Evolutionary conservation across 2,797 vertebrate species (phyloP), one percentile per base, ranked within the genome.

Genomic region (Chrysolophus pictus): DNA sequence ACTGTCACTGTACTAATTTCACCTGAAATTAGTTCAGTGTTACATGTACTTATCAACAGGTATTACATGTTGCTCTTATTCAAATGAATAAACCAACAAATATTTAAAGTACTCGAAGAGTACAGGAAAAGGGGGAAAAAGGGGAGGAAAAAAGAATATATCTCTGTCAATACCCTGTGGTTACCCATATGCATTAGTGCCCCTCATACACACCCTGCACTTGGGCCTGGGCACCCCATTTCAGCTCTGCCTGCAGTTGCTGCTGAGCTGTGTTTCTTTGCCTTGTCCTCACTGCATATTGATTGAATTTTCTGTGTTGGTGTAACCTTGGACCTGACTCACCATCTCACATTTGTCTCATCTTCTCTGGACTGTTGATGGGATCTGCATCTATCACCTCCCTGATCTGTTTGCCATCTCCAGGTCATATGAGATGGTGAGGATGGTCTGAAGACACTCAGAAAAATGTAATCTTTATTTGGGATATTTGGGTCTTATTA

Each of bases 1-100:
- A 51, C 84, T 51, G 15, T 49, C 47, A 28, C 33, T 87, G 80
- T 94, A 84, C 67, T 76, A 70, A 75, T 88, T 53, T 75, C 51
- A 87, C 76, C 70, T n/a, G n/a, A n/a, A n/a, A n/a, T n/a, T n/a
- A n/a, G n/a, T n/a, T n/a, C 33, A 75, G 49, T 84, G 93, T 81
- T 60, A 37, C 84, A 93, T 94, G 92, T 94, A 85, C 84, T 87
- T 95, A 87, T 92, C 68, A 94, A 84, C 39, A 76, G 42, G 13
- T 67, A 75, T 80, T 88, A 16, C 47, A 41, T 60, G 55, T 67
- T 91, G 42, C 64, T 89, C 29, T 84, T 91, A 65, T n/a, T 69
- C 58, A 72, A 90, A 73, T 83, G 37, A 90, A 84, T 69, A 94
- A 76, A 60, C 6, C 6, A 37, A 24, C 85, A 91, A 91, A 93